Conservation (phyloP, 2,888 invertebrate genomes). For the Phyto melanocephala region DNA sequence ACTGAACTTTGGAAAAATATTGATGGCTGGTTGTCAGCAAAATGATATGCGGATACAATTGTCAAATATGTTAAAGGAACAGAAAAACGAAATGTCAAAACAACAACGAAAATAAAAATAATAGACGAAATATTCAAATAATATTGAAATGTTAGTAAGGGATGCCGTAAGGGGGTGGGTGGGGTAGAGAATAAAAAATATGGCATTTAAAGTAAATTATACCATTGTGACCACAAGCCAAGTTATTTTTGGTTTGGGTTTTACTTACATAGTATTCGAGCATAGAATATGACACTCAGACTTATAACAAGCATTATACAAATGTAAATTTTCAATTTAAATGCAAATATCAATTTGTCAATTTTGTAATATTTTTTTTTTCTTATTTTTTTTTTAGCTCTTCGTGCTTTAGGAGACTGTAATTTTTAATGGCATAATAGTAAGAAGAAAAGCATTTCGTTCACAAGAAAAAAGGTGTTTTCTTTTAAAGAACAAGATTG, state of each 20-base stretch:
- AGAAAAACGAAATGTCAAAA: conserved; percentile 64
- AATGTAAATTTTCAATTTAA: conserved; percentile 80
- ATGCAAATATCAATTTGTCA: conserved; percentile 80
- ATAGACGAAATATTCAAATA: neutral
- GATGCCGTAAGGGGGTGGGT: neutral
- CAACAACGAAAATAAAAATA: conserved; percentile 22
- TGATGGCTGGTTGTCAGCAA: conserved; percentile 62
- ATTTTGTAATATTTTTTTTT: conserved; percentile 68
- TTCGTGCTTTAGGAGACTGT: neutral
- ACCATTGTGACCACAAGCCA: conserved; percentile 75
- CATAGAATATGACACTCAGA: conserved; percentile 27
- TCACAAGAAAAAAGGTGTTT: conserved; percentile 27
- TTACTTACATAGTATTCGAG: neutral
- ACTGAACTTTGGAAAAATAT: conserved; percentile 33
- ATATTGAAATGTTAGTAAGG: neutral
- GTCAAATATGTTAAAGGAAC: conserved; percentile 53
- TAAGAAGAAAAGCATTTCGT: neutral
- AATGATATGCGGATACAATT: conserved; percentile 63
- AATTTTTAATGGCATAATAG: neutral
- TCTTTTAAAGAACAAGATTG: neutral
- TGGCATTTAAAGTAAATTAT: conserved; percentile 78
- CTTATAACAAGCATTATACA: conserved; percentile 68
- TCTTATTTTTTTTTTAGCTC: conserved; percentile 2
- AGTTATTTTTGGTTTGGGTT: neutral
- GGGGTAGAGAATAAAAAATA: conserved; percentile 68